Evolutionary conservation across 1,140 invertebrate genomes (phyloP).

Genomic region (Caenorhabditis inopinata): DNA sequence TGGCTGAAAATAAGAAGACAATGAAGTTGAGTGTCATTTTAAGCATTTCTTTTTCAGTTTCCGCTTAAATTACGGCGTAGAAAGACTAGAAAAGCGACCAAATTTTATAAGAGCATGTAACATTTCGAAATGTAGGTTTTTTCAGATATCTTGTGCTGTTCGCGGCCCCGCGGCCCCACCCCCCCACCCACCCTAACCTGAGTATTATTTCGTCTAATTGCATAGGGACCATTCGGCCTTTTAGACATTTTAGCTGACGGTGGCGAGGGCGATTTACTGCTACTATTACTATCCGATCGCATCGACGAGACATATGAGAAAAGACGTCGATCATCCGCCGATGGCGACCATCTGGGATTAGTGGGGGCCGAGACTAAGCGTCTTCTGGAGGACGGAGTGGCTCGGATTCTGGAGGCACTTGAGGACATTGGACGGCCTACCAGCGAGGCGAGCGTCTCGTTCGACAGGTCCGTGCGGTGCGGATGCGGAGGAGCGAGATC

Average conservation of each 20-base stretch:
- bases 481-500: too few species aligned
- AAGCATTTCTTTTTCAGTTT: too few species aligned
- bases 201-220: too few species aligned
- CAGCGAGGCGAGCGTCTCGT: neutral
- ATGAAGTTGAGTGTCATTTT: too few species aligned
- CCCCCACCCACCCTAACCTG: too few species aligned
- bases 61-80: too few species aligned
- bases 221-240: neutral
- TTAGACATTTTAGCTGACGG: neutral
- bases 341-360: neutral
- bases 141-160: too few species aligned
- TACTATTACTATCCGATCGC: neutral
- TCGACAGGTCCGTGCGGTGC: too few species aligned
- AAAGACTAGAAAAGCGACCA: too few species aligned
- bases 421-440: neutral
- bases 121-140: too few species aligned
- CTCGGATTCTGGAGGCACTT: neutral
- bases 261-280: neutral
- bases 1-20: slow-evolving; percentile 5
- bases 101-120: too few species aligned
- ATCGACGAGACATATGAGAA: neutral
- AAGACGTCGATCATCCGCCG: neutral
- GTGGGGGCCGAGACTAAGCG: neutral
- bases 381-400: neutral
- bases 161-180: too few species aligned